Evolutionary conservation across 2,113 vertebrate genomes (phyloP), one percentile per base, ranked within the genome.

Genomic region (Stictonetta naevosa): DNA sequence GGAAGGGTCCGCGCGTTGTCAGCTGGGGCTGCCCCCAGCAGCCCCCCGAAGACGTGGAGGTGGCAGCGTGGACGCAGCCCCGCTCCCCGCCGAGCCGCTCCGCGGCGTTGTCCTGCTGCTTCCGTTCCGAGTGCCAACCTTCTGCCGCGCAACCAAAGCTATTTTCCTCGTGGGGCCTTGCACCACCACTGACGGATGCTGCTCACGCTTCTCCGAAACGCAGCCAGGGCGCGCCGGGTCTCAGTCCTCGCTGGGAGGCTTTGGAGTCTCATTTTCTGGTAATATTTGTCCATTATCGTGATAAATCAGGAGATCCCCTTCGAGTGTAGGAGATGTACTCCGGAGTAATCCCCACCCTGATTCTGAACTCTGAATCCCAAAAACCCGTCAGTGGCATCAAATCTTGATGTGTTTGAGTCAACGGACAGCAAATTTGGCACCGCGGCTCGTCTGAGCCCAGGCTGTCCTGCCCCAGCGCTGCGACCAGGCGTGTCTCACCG

Each of bases 61-160:
- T 6, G n/a, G 44, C 11, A 36, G 66, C 55, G 42, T 36, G 33
- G 71, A 91, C 58, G 68, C 69, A 3, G 38, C 56, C 1, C 88
- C 8, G 4, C 52, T 53, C 34, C 62, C 34, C 62, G 13, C 40
- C 6, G 79, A 87, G 2, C 90, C 33, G 71, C 94, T 86, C 81
- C 69, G 42, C 66, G 4, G 71, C 77, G 8, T 79, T 94, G 79
- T 68, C 93, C 91, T 96, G 96, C 91, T 82, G 77, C 95, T 94
- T 23, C 11, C 10, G 3, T 82, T 72, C 53, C 7, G 5, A 89
- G 92, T 96, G 91, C 92, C 64, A 36, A 96, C 74, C 84, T 96
- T 94, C 82, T 75, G 28, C 3, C 36, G 68, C 53, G 84, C 92
- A 83, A 68, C 80, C 93, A 94, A 90, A 95, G 88, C 46, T 80